Evolutionary conservation across 2,797 vertebrate species (phyloP).

Genomic region (Vultur gryphus): DNA sequence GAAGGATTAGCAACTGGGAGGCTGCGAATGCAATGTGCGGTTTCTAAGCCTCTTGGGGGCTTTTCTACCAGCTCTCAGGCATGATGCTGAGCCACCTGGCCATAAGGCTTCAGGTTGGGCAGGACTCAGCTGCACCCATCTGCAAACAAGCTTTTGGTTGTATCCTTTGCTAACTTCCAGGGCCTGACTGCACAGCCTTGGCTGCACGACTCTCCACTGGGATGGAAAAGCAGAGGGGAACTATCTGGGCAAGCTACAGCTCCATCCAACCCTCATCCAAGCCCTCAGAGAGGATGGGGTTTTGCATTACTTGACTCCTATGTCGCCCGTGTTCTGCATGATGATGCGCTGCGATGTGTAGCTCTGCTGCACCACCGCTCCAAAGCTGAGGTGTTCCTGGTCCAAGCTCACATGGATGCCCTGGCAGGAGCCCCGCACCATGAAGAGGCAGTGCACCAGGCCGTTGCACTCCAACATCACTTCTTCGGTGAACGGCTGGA

Average conservation of each 20-base stretch:
- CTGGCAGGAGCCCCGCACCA: slow-evolving; percentile 83
- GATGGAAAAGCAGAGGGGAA: not conserved
- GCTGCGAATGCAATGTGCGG: rapidly evolving
- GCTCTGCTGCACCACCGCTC: slow-evolving; percentile 78
- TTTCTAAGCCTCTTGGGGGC: not conserved
- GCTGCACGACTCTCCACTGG: not conserved
- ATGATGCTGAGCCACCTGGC: not conserved
- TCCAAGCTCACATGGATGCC: slow-evolving; percentile 81
- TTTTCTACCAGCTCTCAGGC: not conserved
- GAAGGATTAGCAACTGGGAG: not conserved
- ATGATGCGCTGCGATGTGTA: slow-evolving; percentile 70
- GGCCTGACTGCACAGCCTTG: not conserved
- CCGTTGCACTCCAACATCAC: slow-evolving; percentile 79
- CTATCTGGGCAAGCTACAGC: not conserved
- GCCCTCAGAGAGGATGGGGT: not conserved
- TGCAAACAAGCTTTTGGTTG: not conserved
- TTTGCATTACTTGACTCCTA: slow-evolving; percentile 77
- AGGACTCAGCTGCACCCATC: not conserved
- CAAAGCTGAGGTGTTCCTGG: slow-evolving; percentile 82
- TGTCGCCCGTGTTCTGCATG: slow-evolving; percentile 82
- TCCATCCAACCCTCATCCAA: not conserved
- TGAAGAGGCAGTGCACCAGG: slow-evolving; percentile 78
- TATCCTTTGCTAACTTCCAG: not conserved
- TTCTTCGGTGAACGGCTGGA: slow-evolving; percentile 77
- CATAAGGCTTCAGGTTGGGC: not conserved